Evolutionary conservation across 2,888 invertebrate species (phyloP).

Genomic region (Volucella inflata): DNA sequence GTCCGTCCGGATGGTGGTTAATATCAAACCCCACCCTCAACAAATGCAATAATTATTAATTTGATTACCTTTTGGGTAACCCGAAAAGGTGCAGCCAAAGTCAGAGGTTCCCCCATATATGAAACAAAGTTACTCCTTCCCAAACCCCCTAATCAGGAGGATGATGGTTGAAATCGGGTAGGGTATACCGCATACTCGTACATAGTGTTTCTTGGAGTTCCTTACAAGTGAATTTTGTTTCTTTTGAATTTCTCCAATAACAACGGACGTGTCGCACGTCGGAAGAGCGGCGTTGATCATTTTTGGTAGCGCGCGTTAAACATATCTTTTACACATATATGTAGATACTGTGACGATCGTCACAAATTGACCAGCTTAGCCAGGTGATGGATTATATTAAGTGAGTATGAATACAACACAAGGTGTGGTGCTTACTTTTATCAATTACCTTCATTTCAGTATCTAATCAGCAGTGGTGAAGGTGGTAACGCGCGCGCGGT

Average conservation of each 20-base stretch:
- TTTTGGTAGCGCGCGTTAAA: conserved; percentile 58
- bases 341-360: background rate
- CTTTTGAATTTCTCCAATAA: conserved; percentile 38
- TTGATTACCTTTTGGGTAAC: conserved; percentile 64
- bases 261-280: conserved; percentile 51
- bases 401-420: conserved; percentile 32
- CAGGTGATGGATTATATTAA: conserved; percentile 59
- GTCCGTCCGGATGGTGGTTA: conserved; percentile 71
- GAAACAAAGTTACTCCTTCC: background rate
- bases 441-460: conserved; percentile 81
- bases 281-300: conserved; percentile 69
- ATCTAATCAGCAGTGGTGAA: conserved; percentile 82
- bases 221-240: conserved; percentile 28
- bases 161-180: too few relatives aligned
- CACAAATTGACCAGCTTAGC: conserved; percentile 57
- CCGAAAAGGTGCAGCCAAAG: conserved; percentile 74
- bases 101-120: conserved; percentile 53
- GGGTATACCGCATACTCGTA: background rate
- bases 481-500: conserved; percentile 78
- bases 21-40: conserved; percentile 52
- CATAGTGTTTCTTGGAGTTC: conserved; percentile 34
- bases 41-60: conserved; percentile 73
- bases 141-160: too few relatives aligned
- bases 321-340: conserved; percentile 3
- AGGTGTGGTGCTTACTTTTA: conserved; percentile 83